Evolutionary conservation across 2,113 vertebrate species (phyloP).

Genomic region (Dissostichus mawsoni): DNA sequence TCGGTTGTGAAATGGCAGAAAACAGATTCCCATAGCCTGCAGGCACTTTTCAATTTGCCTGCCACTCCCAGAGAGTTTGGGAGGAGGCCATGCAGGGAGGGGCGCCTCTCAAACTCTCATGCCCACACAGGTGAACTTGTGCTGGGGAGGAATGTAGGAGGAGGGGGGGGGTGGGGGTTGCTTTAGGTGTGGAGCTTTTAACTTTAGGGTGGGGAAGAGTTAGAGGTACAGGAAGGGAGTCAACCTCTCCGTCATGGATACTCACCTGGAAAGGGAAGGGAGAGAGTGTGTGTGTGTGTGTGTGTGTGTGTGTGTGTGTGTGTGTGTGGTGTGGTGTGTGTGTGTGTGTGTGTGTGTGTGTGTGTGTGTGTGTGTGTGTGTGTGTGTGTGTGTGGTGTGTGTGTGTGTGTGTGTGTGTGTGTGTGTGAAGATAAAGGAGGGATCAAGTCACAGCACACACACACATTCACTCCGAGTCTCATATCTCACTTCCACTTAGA

Average conservation of each 20-base stretch:
- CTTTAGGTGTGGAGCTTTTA: constrained; percentile 67
- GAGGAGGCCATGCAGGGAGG: constrained; percentile 63
- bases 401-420: constrained; percentile 21
- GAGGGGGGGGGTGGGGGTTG: constrained; percentile 10
- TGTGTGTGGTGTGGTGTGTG: no score
- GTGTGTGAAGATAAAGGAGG: constrained; percentile 67
- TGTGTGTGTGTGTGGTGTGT: constrained; percentile 18
- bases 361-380: constrained; percentile 23
- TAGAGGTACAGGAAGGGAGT: constrained; percentile 69
- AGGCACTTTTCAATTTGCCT: constrained; percentile 62
- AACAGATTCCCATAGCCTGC: constrained; percentile 68
- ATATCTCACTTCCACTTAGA: constrained; percentile 41
- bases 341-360: no score
- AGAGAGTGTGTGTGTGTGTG: constrained; percentile 24
- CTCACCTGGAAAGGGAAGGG: constrained; percentile 71
- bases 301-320: not conserved
- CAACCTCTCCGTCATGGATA: constrained; percentile 45
- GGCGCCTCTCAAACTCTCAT: constrained; percentile 61
- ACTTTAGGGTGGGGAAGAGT: constrained; percentile 59
- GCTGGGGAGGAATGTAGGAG: constrained; percentile 71
- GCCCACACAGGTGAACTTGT: constrained; percentile 81
- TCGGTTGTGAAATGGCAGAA: constrained; percentile 62
- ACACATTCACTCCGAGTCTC: constrained; percentile 51
- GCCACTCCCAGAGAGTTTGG: constrained; percentile 72
- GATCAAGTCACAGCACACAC: constrained; percentile 69